A percentile compares a stretch with the other conserved stretches of the same genome.
Conservation (phyloP, 2,797 vertebrate genomes). For the Carcharodon carcharias region DNA sequence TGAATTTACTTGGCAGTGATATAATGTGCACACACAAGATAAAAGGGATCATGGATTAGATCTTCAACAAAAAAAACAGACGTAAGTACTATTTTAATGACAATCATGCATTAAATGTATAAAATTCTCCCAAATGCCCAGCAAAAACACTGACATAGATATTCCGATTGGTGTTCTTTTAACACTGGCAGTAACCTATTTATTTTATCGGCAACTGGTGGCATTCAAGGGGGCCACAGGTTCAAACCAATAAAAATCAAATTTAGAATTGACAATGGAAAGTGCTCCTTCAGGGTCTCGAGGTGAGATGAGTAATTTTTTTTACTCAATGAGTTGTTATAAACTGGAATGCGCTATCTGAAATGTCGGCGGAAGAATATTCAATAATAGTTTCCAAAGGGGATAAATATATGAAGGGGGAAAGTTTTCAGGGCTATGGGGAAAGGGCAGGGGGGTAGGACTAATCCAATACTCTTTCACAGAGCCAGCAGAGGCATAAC, state of each 20-base stretch:
- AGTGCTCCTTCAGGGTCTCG: neutral
- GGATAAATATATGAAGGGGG: too few species aligned
- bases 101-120: neutral
- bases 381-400: neutral
- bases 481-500: too few species aligned
- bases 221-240: neutral
- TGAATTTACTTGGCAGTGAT: conserved; percentile 9
- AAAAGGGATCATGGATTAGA: neutral
- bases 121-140: neutral
- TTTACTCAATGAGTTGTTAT: neutral
- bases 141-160: neutral
- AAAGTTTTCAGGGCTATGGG: neutral
- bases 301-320: neutral
- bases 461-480: neutral
- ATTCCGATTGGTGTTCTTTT: neutral
- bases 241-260: conserved; percentile 11
- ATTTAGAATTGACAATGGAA: neutral
- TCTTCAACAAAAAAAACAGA: conserved; percentile 2
- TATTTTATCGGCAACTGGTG: neutral
- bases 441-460: neutral
- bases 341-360: neutral
- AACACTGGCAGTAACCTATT: neutral
- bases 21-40: neutral
- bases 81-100: neutral
- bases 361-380: neutral